Evolutionary conservation across 1,140 invertebrate species (phyloP), one percentile per base, ranked within the genome.

Genomic region (Bradynema listronoti): DNA sequence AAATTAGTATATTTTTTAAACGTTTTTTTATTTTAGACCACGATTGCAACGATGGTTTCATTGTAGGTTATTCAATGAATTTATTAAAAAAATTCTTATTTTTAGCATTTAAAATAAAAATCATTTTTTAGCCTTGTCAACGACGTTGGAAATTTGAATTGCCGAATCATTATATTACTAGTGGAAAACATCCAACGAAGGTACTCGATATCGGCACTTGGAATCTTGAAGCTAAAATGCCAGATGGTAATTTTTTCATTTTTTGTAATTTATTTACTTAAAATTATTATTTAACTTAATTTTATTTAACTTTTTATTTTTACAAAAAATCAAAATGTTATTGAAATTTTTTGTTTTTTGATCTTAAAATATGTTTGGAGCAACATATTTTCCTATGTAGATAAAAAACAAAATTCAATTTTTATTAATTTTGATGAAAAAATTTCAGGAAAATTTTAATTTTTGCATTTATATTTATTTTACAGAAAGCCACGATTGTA

Each of bases 71-170:
- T n/a, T n/a, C n/a, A n/a, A n/a, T n/a, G n/a, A n/a, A n/a, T n/a
- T n/a, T n/a, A n/a, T n/a, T n/a, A n/a, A n/a, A n/a, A n/a, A n/a
- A n/a, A n/a, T n/a, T n/a, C n/a, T n/a, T n/a, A n/a, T n/a, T n/a
- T n/a, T n/a, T n/a, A n/a, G n/a, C n/a, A n/a, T n/a, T n/a, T n/a
- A n/a, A n/a, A n/a, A n/a, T n/a, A n/a, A n/a, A n/a, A n/a, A n/a
- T n/a, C 1, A 33, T 19, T 5, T 72, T 77, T 41, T 29, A 74
- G 68, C 76, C 76, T 32, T 77, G 74, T 47, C 74, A 78, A 61
- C 65, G 74, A 9, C 60, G 76, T 6, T 77, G 74, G 74, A 78
- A 78, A 53, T 78, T 77, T 49, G 76, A 78, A 43, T 56, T 77
- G 51, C 76, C 74, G 9, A 78, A 77, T 52, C 51, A 63, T 34